Conservation (phyloP, 2,888 invertebrate genomes). For the Danaus chrysippus region DNA sequence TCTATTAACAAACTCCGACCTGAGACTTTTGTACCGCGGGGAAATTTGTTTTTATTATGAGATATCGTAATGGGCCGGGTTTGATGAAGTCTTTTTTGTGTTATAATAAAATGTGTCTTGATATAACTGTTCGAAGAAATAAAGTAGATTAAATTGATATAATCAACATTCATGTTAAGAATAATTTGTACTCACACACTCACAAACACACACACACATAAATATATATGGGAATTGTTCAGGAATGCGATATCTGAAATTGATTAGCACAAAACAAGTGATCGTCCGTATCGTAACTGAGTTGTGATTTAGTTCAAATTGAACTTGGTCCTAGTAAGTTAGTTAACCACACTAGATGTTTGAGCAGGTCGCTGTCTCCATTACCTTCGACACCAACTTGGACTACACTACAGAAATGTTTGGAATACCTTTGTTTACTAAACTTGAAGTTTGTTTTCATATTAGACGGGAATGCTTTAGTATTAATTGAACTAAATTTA, state of each 20-base stretch:
- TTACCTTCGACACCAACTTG: constrained; percentile 64
- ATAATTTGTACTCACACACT: neutral
- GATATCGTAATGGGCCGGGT: too few species aligned
- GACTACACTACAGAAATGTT: constrained; percentile 23
- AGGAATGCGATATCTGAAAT: constrained; percentile 6
- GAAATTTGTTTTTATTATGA: constrained; percentile 33
- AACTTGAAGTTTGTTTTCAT: too few species aligned
- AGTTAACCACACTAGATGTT: constrained; percentile 67
- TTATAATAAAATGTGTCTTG: too few species aligned
- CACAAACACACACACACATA: neutral
- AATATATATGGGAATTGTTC: too few species aligned
- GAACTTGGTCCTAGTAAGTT: constrained; percentile 47
- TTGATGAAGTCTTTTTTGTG: too few species aligned
- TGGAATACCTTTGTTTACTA: too few species aligned
- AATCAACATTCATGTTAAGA: too few species aligned
- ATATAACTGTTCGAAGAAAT: too few species aligned
- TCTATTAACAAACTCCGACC: constrained; percentile 27
- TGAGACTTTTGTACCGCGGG: constrained; percentile 38
- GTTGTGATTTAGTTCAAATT: constrained; percentile 28
- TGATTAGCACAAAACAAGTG: constrained; percentile 12
- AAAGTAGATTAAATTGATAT: too few species aligned
- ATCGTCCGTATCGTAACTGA: constrained; percentile 24
- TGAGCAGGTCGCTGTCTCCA: constrained; percentile 53
- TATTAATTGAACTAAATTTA: too few species aligned
- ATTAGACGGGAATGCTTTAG: too few species aligned